Evolutionary conservation across 2,797 vertebrate genomes (phyloP).

Genomic region (Crocidura indochinensis): DNA sequence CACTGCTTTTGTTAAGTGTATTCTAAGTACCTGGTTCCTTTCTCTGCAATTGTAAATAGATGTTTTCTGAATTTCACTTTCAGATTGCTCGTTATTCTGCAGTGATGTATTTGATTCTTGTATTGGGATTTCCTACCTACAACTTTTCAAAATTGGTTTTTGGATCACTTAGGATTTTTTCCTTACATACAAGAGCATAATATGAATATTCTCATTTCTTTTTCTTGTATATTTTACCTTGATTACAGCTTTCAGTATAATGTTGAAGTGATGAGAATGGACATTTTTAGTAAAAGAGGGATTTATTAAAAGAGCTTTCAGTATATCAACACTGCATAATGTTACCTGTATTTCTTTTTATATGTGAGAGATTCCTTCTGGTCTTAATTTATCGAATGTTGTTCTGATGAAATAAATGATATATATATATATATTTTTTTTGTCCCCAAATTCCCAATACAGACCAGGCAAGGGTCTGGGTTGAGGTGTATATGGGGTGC

Average conservation of each 20-base stretch:
- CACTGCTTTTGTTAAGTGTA: background rate
- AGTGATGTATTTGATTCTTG: background rate
- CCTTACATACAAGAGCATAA: background rate
- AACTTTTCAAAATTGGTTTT: slow-evolving; percentile 33
- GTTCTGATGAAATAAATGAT: slow-evolving; percentile 18
- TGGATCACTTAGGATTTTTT: background rate
- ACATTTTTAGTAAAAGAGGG: too few relatives aligned
- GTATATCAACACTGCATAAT: background rate
- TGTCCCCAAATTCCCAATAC: too few relatives aligned
- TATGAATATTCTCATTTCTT: slow-evolving; percentile 26
- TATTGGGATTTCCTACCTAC: background rate
- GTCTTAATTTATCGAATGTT: background rate
- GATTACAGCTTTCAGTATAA: background rate
- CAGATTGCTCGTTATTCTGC: background rate
- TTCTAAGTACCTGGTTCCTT: background rate
- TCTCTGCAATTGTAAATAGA: too few relatives aligned
- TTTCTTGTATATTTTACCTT: background rate
- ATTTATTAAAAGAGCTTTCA: background rate
- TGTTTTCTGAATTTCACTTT: too few relatives aligned
- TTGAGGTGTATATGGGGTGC: too few relatives aligned
- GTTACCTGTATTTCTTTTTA: background rate
- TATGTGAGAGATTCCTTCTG: background rate
- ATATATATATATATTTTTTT: too few relatives aligned
- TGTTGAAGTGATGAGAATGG: background rate
- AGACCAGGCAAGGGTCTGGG: too few relatives aligned